Evolutionary conservation across 2,888 invertebrate species (phyloP).

Genomic region (Mechanitis messenoides): DNA sequence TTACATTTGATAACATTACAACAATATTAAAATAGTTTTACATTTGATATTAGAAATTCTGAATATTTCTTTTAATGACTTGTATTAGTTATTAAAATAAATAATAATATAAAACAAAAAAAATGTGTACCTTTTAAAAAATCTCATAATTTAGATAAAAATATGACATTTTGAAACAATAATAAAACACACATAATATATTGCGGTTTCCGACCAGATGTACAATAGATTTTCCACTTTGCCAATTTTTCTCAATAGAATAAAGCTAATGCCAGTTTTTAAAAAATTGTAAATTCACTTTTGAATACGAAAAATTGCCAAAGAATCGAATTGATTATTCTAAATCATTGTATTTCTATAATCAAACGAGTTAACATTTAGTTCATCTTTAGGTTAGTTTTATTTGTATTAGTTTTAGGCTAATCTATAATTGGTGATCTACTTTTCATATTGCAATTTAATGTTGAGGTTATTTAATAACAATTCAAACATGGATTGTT

Average conservation of each 20-base stretch:
- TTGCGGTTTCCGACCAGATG: conserved; percentile 42
- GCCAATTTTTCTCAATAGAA: conserved; percentile 67
- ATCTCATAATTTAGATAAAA: too few species aligned
- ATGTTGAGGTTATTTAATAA: too few species aligned
- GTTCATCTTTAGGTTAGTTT: conserved; percentile 39
- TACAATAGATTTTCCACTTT: conserved; percentile 61
- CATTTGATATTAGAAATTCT: not conserved
- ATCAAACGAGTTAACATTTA: conserved; percentile 3
- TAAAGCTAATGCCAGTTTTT: conserved; percentile 63
- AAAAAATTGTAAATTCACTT: conserved; percentile 73
- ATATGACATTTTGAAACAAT: conserved; percentile 20
- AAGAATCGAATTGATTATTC: conserved; percentile 67
- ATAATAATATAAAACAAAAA: too few species aligned
- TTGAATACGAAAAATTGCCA: conserved; percentile 71
- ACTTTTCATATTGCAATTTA: conserved; percentile 9
- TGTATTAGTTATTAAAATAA: too few species aligned
- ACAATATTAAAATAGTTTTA: not conserved
- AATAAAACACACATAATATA: conserved; percentile 28
- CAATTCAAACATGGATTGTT: conserved; percentile 30
- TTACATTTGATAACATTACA: not conserved
- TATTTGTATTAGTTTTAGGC: conserved; percentile 39
- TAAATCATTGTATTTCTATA: conserved; percentile 37
- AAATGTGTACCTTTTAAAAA: too few species aligned
- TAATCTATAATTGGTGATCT: conserved; percentile 6
- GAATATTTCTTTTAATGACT: not conserved